Conservation (phyloP, 2,113 vertebrate genomes). For the Urocolius indicus region DNA sequence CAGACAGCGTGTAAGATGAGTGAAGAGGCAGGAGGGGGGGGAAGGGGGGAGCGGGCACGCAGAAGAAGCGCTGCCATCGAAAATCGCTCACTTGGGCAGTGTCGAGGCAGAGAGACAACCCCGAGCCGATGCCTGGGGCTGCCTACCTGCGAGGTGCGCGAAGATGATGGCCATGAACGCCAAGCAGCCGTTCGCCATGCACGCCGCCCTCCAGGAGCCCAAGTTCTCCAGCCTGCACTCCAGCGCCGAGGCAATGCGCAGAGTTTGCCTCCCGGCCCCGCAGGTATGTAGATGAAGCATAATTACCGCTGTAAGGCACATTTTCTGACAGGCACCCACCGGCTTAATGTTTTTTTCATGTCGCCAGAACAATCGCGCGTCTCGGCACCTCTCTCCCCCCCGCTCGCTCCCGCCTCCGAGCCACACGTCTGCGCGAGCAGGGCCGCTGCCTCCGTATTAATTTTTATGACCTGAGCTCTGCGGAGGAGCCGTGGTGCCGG, state of each 20-base stretch:
- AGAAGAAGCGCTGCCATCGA: conserved; percentile 80
- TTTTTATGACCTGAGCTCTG: conserved; percentile 97
- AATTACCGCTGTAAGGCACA: conserved; percentile 79
- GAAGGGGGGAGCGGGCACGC: conserved; percentile 56
- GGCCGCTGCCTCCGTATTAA: conserved; percentile 91
- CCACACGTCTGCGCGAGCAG: conserved; percentile 87
- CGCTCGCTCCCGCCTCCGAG: conserved; percentile 74
- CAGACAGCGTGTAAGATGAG: conserved; percentile 87
- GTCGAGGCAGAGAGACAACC: conserved; percentile 74
- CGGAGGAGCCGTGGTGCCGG: conserved; percentile 87
- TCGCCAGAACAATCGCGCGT: conserved; percentile 74
- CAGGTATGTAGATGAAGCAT: conserved; percentile 87
- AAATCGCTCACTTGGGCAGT: conserved; percentile 82
- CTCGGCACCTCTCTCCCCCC: conserved; percentile 67
- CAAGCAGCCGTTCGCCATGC: conserved; percentile 94
- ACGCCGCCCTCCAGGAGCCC: conserved; percentile 90
- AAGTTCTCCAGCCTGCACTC: conserved; percentile 90
- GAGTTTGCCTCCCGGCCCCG: conserved; percentile 91
- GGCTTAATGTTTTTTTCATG: conserved; percentile 87
- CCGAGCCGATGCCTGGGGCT: conserved; percentile 82
- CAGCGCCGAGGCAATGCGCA: conserved; percentile 92
- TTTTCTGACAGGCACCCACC: conserved; percentile 80
- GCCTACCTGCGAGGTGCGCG: conserved; percentile 78
- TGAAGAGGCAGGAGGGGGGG: conserved; percentile 75
- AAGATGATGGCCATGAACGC: conserved; percentile 94